A percentile compares a stretch with the other conserved stretches of the same genome.
Evolutionary conservation across 2,113 vertebrate species (phyloP).

Genomic region (Cyphomyrus plagiostoma): DNA sequence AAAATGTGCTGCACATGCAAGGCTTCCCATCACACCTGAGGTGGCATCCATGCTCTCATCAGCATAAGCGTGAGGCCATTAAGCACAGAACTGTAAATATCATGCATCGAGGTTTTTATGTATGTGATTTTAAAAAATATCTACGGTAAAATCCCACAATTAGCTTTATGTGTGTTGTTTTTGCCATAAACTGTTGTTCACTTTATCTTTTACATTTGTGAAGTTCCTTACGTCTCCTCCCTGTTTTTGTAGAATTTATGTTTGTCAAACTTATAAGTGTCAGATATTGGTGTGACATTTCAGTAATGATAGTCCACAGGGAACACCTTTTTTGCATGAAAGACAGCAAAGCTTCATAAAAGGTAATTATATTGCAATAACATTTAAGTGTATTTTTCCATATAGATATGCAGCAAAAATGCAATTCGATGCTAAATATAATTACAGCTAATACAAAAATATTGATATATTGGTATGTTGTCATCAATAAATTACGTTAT

Average conservation of each 20-base stretch:
- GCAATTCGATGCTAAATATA: not conserved
- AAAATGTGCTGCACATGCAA: not conserved
- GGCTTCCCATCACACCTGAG: not conserved
- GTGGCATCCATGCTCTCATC: not conserved
- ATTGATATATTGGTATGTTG: not conserved
- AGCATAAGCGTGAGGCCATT: not conserved
- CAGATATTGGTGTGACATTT: not conserved
- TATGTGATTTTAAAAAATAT: not conserved
- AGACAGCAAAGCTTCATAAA: not conserved
- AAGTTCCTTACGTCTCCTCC: not conserved
- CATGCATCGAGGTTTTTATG: not conserved
- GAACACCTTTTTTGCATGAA: not conserved
- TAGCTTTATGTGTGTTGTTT: not conserved
- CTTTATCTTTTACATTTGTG: not conserved
- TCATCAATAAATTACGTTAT: not conserved
- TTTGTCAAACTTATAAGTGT: not conserved
- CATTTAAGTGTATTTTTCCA: not conserved
- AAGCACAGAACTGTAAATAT: not conserved
- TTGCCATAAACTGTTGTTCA: not conserved
- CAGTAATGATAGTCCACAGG: not conserved
- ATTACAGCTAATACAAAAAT: not conserved
- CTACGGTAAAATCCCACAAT: not conserved
- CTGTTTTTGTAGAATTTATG: not conserved
- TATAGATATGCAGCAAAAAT: constrained; percentile 10
- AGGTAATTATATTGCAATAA: constrained; percentile 6